Evolutionary conservation across 2,888 invertebrate genomes (phyloP), one percentile per base, ranked within the genome.

Genomic region (Schizotus pectinicornis): DNA sequence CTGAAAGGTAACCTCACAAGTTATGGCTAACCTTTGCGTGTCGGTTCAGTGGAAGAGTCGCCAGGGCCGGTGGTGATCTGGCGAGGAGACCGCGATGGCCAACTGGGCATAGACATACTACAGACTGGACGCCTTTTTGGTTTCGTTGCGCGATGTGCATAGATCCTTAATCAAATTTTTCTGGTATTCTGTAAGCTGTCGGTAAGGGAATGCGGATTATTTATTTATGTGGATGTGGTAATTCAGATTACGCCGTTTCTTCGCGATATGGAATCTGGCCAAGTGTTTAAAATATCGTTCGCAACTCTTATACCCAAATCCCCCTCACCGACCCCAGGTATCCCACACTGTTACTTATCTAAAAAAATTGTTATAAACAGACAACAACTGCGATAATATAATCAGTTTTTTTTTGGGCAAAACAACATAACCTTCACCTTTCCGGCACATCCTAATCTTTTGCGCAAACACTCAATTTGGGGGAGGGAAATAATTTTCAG

Each of bases 141-240:
- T 69, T 75, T 73, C 74, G 71, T 69, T 76, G 75, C 72, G 68
- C 68, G 67, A 70, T 71, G 75, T 71, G 76, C 76, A 79, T 78
- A 79, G 79, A 79, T 78, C 77, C 75, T 78, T 79, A 78, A 79
- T 79, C 78, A 79, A 79, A 78, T 77, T 78, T 77, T 78, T 78
- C 75, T 77, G 76, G 75, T 75, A 75, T 77, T 74, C 75, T 77
- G 76, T 75, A 72, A 72, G 74, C 76, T 77, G 77, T 77, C 77
- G 75, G 70, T 73, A 72, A 67, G 73, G 66, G 76, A 76, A 77
- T 77, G 77, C 72, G 68, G 65, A 64, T 68, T 65, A 65, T 62
- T 69, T 74, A 74, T 74, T 73, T 74, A 72, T 71, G 68, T 65
- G 69, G 67, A 70, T 68, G 71, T 67, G 67, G 71, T 73, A 72